Base-by-base conservation (phyloP, 2,888 invertebrate genomes). In the Diarsia brunnea region DNA sequence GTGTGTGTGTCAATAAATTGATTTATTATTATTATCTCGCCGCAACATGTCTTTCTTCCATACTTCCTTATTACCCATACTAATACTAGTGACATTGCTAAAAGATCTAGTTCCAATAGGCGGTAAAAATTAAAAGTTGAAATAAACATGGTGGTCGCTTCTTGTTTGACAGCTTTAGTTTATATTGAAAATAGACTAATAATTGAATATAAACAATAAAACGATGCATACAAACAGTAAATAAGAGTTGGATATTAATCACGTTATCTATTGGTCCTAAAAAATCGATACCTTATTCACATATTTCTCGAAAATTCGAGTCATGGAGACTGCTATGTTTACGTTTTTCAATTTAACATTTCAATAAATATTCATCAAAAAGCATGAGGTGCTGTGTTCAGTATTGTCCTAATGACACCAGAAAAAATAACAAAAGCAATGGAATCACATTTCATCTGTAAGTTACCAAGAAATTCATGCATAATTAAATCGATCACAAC, bases 391-490 rank as follows among this genome's bases (percentile, higher is more conserved):
- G 95, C 84, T 91, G 94, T 84, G 95, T 95, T 3, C 91, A 87
- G 61, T 92, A 91, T 79, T 95, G 95, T 84, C 87, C 61, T 4
- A 95, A 93, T 81, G 94, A 94, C 71, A 92, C 94, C 0, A 93
- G 91, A 74, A 89, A 84, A 72, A 91, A 89, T 10, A 91, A 91
- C 1, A 95, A 94, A 89, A 89, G 89, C 75, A 89, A 94, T 87
- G 95, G 94, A 79, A 93, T 95, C 65, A 94, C 94, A 3, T 95
- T 95, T 90, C 95, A 95, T 78, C 81, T 93, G 95, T 95, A 90
- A 92, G 95, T 93, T 70, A 65, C 27, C n/a, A 16, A 66, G 4
- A 65, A 73, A 49, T 63, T 75, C 14, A 11, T 53, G 5, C 16
- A 0, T 7, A 53, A 0, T 19, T 14, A 27, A 53, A 27, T 43